These are phyloP conservation scores for Phocoena phocoena DNA, from an alignment of 2,113 vertebrate genomes.

Conservation along the genomic window DNA sequence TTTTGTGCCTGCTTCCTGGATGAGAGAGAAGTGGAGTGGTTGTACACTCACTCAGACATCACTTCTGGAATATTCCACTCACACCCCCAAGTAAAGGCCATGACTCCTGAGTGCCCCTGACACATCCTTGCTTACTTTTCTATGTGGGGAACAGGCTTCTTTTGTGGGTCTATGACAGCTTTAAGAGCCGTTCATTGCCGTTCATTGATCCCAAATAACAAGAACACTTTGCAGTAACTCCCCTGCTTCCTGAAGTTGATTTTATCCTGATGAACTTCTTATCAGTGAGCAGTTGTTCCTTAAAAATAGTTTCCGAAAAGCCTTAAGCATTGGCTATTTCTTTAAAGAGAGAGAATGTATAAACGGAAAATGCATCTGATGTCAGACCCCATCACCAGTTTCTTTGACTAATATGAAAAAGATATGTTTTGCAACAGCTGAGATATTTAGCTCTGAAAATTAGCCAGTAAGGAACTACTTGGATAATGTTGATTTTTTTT, in stretches of 20 bases:
- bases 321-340: background rate
- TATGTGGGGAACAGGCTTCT: background rate
- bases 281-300: conserved; percentile 20
- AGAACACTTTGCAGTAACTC: background rate
- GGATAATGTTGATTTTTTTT: conserved; percentile 73
- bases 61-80: background rate
- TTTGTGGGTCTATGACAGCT: background rate
- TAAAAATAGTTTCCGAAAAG: conserved; percentile 51
- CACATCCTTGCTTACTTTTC: background rate
- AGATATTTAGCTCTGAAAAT: conserved; percentile 82
- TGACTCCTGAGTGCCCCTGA: background rate
- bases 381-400: conserved; percentile 48
- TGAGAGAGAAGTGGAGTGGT: background rate
- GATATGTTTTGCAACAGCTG: conserved; percentile 80
- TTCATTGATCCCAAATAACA: conserved; percentile 5
- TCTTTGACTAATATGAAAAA: conserved; percentile 79
- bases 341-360: background rate
- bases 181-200: background rate
- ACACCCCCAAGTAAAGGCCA: background rate
- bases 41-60: background rate
- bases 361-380: conserved; percentile 65
- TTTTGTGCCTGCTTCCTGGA: background rate
- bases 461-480: conserved; percentile 82
- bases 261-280: conserved; percentile 38
- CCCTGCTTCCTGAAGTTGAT: conserved; percentile 15